Evolutionary conservation across 2,113 vertebrate species (phyloP), one percentile per base, ranked within the genome.

Genomic region (Thamnaconus septentrionalis): DNA sequence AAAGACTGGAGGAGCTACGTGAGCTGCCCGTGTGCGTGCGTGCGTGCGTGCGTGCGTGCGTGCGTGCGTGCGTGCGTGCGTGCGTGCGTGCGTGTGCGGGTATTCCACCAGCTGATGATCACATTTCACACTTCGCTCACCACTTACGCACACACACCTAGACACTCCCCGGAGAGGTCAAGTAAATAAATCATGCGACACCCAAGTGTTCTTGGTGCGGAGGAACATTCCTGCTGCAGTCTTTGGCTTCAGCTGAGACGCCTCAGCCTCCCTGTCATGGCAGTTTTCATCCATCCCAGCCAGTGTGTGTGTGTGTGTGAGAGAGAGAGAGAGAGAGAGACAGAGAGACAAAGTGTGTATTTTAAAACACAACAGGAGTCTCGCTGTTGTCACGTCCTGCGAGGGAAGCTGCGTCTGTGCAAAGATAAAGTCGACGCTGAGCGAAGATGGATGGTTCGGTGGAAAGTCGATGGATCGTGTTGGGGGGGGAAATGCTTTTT

Each of bases 51-150:
- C 18, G 18, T 31, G 18, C 18, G 2, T 31, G 18, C 18, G 18
- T 31, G 18, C 18, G 18, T 31, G n/a, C n/a, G n/a, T n/a, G n/a
- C n/a, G 18, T 31, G 18, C 18, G n/a, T n/a, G 18, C 18, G 18
- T 31, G 18, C 18, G 18, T 31, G 18, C 18, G 18, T 31, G 18
- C 2, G 18, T 1, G 18, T 31, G 18, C 18, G 18, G 18, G 18
- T 31, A 31, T 31, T 8, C 51, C 9, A 5, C 54, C 65, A 51
- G 9, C 5, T 47, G 56, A 55, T 59, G 72, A 78, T 83, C 73
- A 66, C 51, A 72, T 85, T 73, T 78, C 75, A 67, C 49, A 70
- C 83, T 74, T 80, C 76, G 8, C 11, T 3, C 42, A n/a, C 42
- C 10, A 60, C 56, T 66, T 66, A 12, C n/a, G n/a, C 18, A 31